Evolutionary conservation across 1,140 invertebrate species (phyloP), one percentile per base, ranked within the genome.

Genomic region (Drosophila biarmipes): DNA sequence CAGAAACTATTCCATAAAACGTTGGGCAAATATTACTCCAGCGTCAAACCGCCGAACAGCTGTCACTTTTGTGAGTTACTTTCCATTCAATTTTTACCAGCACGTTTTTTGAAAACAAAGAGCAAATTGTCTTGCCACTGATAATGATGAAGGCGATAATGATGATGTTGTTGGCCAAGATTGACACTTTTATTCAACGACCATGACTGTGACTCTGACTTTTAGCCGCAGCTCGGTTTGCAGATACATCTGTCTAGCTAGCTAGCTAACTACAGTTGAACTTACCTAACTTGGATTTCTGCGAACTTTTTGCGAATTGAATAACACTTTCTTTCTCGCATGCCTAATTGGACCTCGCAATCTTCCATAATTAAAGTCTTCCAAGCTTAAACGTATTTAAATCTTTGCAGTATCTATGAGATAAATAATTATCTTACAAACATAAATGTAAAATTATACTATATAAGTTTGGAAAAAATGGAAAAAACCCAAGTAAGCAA

Each of bases 171-270:
- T 48, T 48, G 66, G 58, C 46, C 46, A 71, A 84, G 76, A 89
- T 89, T 89, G 84, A 84, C 84, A 89, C 84, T 80, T 84, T 80
- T 89, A 89, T 80, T 66, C 84, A 89, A 67, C 74, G 84, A 87
- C 84, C 84, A 87, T 87, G 84, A 89, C 84, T 84, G 71, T 76
- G 84, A 77, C 72, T 71, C 35, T 61, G 63, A 64, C 62, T 73
- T 12, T 43, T 46, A 46, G 48, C 49, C 42, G 34, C 62, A 68
- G 48, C 63, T 67, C 38, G 38, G 67, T 67, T 54, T 43, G 66
- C 66, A 67, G 17, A 69, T 66, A 34, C 29, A 57, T 35, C 27
- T 29, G 21, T 31, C 21, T 7, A 40, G 29, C 37, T 34, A 37
- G 35, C 52, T 40, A 21, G 55, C 24, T 46, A 35, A 24, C 24